Base-by-base conservation (phyloP, 2,797 vertebrate genomes). In the Sciaenops ocellatus region DNA sequence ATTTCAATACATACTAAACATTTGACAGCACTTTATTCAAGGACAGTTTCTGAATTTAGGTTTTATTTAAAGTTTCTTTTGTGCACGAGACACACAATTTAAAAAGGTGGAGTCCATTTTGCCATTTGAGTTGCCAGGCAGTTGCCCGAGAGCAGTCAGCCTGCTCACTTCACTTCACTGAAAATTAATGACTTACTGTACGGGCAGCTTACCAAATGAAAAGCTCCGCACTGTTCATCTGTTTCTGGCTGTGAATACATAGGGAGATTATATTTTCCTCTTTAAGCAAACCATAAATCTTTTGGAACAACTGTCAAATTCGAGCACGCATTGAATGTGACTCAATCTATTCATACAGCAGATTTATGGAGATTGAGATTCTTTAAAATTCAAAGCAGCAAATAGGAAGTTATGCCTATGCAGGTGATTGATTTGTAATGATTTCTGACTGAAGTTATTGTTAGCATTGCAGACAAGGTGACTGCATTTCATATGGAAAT, bases 181-280 rank as follows among this genome's bases (percentile, higher is more conserved):
- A 76, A 69, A 90, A 87, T 85, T n/a, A 90, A 91, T 85, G 78
- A 84, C 73, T 66, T 80, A 71, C 50, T 78, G 61, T 73, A 68
- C 22, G 80, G 82, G 80, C 87, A 79, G 65, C 55, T 83, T 69
- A 79, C 80, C 82, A 87, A 89, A 87, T 79, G 69, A 81, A 87
- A 88, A 84, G 47, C 73, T 71, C 54, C 4, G 64, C 34, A 34
- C 62, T 78, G 68, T 59, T 86, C 73, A 66, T 89, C 88, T 86
- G 78, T 79, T 82, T 79, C 77, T 71, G 28, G 13, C 64, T 71
- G 56, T 70, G 62, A 85, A 84, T 60, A 80, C 77, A 81, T 56
- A 71, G 56, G 51, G 62, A 83, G 70, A 84, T 86, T 83, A 80
- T 80, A 79, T 84, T 86, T 88, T 77, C 44, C 57, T 84, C 55